Conservation (phyloP, 2,113 vertebrate species). For the Sialia sialis region DNA sequence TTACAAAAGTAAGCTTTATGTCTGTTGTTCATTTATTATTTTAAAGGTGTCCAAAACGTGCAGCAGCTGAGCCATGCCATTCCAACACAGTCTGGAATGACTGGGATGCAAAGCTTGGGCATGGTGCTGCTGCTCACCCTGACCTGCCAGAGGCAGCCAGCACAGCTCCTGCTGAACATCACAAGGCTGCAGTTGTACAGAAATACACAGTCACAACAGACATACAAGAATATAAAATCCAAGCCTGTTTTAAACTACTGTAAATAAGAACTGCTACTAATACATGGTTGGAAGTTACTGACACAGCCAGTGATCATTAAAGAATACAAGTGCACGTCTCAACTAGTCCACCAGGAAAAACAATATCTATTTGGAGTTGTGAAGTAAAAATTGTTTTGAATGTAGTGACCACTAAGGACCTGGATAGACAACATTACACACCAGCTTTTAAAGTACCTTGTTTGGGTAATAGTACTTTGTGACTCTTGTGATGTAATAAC, state of each 20-base stretch:
- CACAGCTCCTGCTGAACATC: not conserved
- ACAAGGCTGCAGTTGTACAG: not conserved
- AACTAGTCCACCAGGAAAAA: not conserved
- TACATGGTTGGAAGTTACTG: not conserved
- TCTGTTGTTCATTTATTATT: not conserved
- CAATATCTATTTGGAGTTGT: not conserved
- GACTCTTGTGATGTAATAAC: not conserved
- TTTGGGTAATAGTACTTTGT: not conserved
- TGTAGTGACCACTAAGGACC: not conserved
- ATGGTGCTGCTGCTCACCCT: not conserved
- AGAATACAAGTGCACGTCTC: not conserved
- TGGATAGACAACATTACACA: not conserved
- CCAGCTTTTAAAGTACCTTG: not conserved
- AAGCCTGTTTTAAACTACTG: not conserved
- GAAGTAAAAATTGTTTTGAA: not conserved
- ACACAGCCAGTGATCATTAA: not conserved
- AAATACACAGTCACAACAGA: not conserved
- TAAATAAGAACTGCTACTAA: not conserved
- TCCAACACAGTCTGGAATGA: accelerated
- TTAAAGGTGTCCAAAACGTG: not conserved
- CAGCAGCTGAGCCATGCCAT: not conserved
- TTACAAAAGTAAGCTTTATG: not conserved
- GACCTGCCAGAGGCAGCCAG: not conserved
- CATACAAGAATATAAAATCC: not conserved
- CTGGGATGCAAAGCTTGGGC: not conserved